phyloP scores from a whole-genome alignment of 2,113 vertebrate genomes.

The Calyptommatus sinebrachiatus region DNA sequence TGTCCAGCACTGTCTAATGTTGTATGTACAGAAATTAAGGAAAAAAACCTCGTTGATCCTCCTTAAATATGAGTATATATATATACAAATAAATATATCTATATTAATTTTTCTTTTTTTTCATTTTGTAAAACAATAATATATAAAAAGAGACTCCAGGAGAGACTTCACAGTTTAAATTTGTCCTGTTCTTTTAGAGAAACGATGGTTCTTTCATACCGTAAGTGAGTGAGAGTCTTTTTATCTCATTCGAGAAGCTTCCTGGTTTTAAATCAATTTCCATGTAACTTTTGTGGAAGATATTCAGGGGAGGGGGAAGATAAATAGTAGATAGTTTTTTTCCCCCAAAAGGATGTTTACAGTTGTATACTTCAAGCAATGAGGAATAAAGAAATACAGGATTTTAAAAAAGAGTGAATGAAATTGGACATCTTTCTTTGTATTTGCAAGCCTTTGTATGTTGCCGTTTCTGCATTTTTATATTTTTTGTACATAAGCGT shows the following conservation, averaged over 20 bases:
- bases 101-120: background rate
- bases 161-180: conserved; percentile 16
- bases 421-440: background rate
- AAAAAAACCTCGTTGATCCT: conserved; percentile 28
- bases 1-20: conserved; percentile 20
- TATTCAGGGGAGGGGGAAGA: background rate
- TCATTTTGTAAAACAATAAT: conserved; percentile 22
- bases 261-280: conserved; percentile 9
- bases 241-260: conserved; percentile 26
- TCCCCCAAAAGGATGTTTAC: conserved; percentile 23
- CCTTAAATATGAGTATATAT: conserved; percentile 13
- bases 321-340: background rate
- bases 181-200: conserved; percentile 14
- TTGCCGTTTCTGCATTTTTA: too few relatives aligned
- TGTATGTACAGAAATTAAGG: conserved; percentile 15
- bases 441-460: background rate
- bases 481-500: too few relatives aligned
- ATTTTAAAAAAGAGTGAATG: conserved; percentile 3
- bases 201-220: conserved; percentile 29
- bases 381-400: conserved; percentile 31
- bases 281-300: conserved; percentile 11
- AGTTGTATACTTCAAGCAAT: conserved; percentile 15
- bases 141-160: conserved; percentile 7
- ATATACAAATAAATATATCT: conserved; percentile 14
- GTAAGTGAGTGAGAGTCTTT: background rate